phyloP scores from a whole-genome alignment of 2,888 invertebrate species.

The Habrosyne pyritoides region DNA sequence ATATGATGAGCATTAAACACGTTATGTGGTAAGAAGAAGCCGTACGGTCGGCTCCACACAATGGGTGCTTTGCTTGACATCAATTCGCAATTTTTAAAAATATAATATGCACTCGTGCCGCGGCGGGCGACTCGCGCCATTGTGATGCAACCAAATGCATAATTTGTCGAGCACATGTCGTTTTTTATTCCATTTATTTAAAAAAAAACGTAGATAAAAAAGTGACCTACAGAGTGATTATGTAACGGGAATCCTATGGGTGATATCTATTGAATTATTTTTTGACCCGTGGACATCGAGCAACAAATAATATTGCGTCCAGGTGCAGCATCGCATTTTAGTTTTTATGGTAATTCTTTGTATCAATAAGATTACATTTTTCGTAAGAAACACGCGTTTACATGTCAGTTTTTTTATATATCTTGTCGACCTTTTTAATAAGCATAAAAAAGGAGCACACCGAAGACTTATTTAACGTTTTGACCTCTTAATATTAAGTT shows the following conservation, averaged over 20 bases:
- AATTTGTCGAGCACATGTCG: conserved; percentile 81
- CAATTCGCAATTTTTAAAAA: conserved; percentile 65
- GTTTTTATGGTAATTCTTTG: conserved; percentile 48
- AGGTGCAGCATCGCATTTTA: conserved; percentile 72
- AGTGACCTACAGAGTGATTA: conserved; percentile 73
- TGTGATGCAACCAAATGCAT: conserved; percentile 80
- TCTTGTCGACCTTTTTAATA: not conserved
- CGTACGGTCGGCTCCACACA: conserved; percentile 50
- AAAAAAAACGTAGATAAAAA: conserved; percentile 63
- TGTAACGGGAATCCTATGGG: conserved; percentile 72
- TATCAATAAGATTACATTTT: conserved; percentile 9
- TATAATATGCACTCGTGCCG: conserved; percentile 63
- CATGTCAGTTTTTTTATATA: conserved; percentile 14
- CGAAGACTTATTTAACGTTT: not conserved
- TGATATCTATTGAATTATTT: conserved; percentile 68
- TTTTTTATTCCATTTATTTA: conserved; percentile 49
- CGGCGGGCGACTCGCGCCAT: conserved; percentile 56
- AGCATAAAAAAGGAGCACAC: not conserved
- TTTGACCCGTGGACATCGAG: conserved; percentile 75
- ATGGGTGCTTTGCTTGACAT: conserved; percentile 65
- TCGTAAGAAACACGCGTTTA: conserved; percentile 18
- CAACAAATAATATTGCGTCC: conserved; percentile 59
- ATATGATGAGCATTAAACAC: conserved; percentile 29
- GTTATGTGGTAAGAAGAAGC: conserved; percentile 55
- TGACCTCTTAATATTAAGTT: not conserved